These are phyloP conservation scores for Leptodactylus fuscus DNA, from an alignment of 2,113 vertebrate species.

Conservation along the genomic window DNA sequence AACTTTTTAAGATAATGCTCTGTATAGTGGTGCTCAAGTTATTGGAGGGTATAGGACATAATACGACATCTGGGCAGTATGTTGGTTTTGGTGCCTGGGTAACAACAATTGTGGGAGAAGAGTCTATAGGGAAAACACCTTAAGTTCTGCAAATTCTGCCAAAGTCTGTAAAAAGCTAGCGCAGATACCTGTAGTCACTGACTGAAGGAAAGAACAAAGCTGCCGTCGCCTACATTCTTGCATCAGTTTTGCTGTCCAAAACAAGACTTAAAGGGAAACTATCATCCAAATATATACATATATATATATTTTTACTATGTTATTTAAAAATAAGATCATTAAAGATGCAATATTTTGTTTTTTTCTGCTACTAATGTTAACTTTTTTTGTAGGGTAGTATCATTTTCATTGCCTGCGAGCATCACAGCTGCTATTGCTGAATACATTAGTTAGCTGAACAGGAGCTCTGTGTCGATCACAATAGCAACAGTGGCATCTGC, in stretches of 20 bases:
- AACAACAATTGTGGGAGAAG: background rate
- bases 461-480: slow-evolving; percentile 6
- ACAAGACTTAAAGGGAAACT: slow-evolving; percentile 44
- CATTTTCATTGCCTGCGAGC: background rate
- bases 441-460: background rate
- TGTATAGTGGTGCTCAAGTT: slow-evolving; percentile 44
- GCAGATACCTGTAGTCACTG: background rate
- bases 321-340: slow-evolving; percentile 12
- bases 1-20: slow-evolving; percentile 56
- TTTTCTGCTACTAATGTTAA: slow-evolving; percentile 31
- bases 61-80: background rate
- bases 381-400: background rate
- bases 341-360: slow-evolving; percentile 26
- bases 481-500: slow-evolving; percentile 13
- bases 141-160: slow-evolving; percentile 14
- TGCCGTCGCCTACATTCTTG: background rate
- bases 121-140: background rate
- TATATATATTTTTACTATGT: slow-evolving; percentile 40
- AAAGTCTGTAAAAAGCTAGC: slow-evolving; percentile 13
- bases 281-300: slow-evolving; percentile 37
- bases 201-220: background rate
- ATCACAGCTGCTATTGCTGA: slow-evolving; percentile 10
- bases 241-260: background rate
- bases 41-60: background rate
- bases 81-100: background rate